A percentile compares a stretch with the other conserved stretches of the same genome.
Evolutionary conservation across 2,797 vertebrate species (phyloP).

Genomic region (Pterois miles): DNA sequence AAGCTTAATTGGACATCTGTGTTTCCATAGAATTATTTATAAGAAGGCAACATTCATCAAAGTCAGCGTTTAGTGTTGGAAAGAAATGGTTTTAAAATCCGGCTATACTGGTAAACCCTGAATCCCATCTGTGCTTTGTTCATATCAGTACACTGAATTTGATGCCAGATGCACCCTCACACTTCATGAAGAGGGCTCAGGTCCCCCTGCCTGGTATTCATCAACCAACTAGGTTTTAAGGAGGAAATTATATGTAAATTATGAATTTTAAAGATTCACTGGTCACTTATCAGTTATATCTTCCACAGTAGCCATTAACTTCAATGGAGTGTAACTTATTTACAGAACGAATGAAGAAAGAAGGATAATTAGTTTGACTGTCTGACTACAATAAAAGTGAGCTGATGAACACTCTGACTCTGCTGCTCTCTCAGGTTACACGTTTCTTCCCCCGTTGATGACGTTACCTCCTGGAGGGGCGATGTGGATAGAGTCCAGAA

Average conservation of each 20-base stretch:
- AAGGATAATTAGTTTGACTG: slow-evolving; percentile 1
- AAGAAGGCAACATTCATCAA: slow-evolving; percentile 35
- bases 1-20: neutral
- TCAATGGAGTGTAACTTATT: neutral
- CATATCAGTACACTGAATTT: neutral
- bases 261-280: neutral
- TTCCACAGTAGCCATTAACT: neutral
- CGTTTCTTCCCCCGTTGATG: slow-evolving; percentile 91
- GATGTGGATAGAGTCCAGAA: slow-evolving; percentile 95
- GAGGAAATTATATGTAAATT: neutral
- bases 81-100: neutral
- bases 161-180: neutral
- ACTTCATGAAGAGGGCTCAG: neutral
- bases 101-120: slow-evolving; percentile 6
- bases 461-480: slow-evolving; percentile 92
- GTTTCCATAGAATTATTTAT: neutral
- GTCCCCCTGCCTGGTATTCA: neutral
- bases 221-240: neutral
- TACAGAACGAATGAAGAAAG: slow-evolving; percentile 15
- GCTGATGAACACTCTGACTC: slow-evolving; percentile 29
- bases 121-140: neutral
- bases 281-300: slow-evolving; percentile 1
- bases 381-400: slow-evolving; percentile 63
- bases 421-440: slow-evolving; percentile 79
- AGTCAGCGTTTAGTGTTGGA: slow-evolving; percentile 5